Base-by-base conservation (phyloP, 2,113 vertebrate species). In the Sinosuthora webbiana region DNA sequence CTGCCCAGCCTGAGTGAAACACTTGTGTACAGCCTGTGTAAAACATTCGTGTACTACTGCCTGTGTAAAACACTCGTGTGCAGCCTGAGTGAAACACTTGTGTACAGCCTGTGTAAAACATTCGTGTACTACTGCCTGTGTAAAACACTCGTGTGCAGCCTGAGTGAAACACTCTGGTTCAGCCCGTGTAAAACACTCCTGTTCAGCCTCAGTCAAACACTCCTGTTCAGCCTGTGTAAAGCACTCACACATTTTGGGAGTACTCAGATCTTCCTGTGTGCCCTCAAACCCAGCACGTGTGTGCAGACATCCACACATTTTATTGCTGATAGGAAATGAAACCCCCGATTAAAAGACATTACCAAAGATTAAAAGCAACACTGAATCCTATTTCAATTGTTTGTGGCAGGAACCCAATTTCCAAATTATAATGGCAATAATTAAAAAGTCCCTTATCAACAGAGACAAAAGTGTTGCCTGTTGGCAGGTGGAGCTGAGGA, bases 391-490 rank as follows among this genome's bases (percentile, higher is more conserved):
- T 97, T 97, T 91, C 88, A 96, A 93, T 96, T 92, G 93, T 97
- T 95, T 96, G 77, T 93, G 95, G 96, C 96, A 97, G 87, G 79
- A 93, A 97, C 94, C 95, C 88, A 97, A 94, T 95, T 97, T 96
- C 84, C 96, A 73, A 94, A 95, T 94, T 83, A 97, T 98, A 95
- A 98, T 97, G 96, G 95, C 70, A 96, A 94, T 97, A 97, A 97
- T 97, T 97, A 96, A 97, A 96, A 96, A 90, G 93, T 44, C 94
- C 92, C 94, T 96, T 96, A 97, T 98, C 97, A 94, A 89, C 92
- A 27, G 41, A 93, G 82, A 96, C 84, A 80, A 97, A 94, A 93
- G 75, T 64, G 64, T 55, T 88, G 93, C 91, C 63, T n/a, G 47
- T 74, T 97, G 42, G 56, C 39, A 94, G 82, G 91, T 93, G 49